These are phyloP conservation scores for Heteromyza rotundicornis DNA, from an alignment of 2,888 invertebrate species.

Conservation along the genomic window DNA sequence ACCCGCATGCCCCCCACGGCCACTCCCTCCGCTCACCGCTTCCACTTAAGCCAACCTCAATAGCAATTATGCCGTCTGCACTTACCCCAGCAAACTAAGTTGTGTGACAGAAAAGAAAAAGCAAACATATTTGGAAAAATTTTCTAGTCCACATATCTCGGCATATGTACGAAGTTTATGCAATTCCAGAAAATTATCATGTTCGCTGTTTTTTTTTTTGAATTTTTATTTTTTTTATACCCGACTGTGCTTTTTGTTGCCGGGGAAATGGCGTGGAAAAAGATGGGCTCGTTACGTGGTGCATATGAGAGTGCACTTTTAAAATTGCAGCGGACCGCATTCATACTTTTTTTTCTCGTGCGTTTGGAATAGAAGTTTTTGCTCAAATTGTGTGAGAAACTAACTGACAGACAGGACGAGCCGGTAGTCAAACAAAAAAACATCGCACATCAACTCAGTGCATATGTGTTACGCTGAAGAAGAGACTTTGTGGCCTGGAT, in stretches of 20 bases:
- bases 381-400: too few relatives aligned
- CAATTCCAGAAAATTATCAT: too few relatives aligned
- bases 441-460: too few relatives aligned
- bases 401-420: too few relatives aligned
- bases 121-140: too few relatives aligned
- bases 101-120: too few relatives aligned
- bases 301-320: not conserved
- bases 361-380: too few relatives aligned
- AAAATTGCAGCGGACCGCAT: not conserved
- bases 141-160: not conserved
- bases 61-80: slow-evolving; percentile 16
- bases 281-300: not conserved
- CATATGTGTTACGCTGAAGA: too few relatives aligned
- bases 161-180: not conserved
- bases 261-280: slow-evolving; percentile 15
- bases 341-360: too few relatives aligned
- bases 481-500: too few relatives aligned
- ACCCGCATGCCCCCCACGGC: too few relatives aligned
- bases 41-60: slow-evolving; percentile 13
- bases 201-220: not conserved
- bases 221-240: not conserved
- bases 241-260: not conserved
- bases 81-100: slow-evolving; percentile 4
- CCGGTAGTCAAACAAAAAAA: too few relatives aligned
- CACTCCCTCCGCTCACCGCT: not conserved